These are phyloP conservation scores for Prosopocoilus inquinatus DNA, from an alignment of 2,888 invertebrate genomes.

Conservation along the genomic window DNA sequence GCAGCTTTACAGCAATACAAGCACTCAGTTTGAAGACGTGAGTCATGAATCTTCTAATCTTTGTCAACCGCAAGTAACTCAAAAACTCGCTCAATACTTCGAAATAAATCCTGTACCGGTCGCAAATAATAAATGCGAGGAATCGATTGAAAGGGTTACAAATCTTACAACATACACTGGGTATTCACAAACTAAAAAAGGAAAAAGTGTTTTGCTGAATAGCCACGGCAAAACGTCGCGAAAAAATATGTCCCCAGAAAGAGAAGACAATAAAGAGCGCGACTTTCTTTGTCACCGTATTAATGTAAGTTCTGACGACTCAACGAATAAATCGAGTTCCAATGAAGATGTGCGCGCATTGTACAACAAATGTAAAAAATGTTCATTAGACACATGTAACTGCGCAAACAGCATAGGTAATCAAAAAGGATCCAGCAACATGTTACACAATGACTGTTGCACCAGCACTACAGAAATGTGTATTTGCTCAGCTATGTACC, in stretches of 20 bases:
- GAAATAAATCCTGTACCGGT: neutral
- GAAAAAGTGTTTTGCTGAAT: neutral
- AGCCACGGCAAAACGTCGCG: neutral
- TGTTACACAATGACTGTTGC: conserved; percentile 8
- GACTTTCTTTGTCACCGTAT: too few relatives aligned
- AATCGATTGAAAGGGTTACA: too few relatives aligned
- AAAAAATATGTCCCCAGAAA: too few relatives aligned
- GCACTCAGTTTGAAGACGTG: conserved; percentile 3
- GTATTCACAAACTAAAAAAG: neutral
- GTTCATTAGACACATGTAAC: too few relatives aligned
- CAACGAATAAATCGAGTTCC: too few relatives aligned
- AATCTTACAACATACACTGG: too few relatives aligned
- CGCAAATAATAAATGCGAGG: neutral
- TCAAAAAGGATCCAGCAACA: neutral
- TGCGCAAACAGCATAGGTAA: too few relatives aligned
- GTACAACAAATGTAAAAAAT: too few relatives aligned
- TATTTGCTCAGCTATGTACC: conserved; percentile 13
- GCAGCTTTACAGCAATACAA: conserved; percentile 6
- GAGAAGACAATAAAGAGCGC: too few relatives aligned
- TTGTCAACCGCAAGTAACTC: neutral
- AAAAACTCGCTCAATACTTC: conserved; percentile 11
- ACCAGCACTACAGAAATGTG: conserved; percentile 17
- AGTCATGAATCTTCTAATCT: neutral
- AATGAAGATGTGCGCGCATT: too few relatives aligned
- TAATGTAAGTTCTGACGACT: too few relatives aligned